These are phyloP conservation scores for Osmerus mordax DNA, from an alignment of 2,113 vertebrate species.

Conservation along the genomic window DNA sequence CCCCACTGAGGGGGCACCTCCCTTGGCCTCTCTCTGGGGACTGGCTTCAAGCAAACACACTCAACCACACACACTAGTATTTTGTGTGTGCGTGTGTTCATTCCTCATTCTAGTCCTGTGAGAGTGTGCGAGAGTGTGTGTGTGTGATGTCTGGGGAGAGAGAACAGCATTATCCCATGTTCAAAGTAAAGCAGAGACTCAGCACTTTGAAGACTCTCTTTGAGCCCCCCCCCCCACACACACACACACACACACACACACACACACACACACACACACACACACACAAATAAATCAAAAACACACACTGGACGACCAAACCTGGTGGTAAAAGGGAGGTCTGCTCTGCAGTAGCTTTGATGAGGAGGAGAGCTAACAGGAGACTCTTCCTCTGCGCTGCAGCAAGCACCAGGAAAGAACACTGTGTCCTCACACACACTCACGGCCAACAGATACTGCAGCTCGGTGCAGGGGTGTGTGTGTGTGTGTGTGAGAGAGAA, in stretches of 20 bases:
- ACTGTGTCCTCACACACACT: constrained; percentile 43
- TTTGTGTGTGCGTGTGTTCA: constrained; percentile 8
- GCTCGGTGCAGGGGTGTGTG: neutral
- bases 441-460: constrained; percentile 16
- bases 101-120: neutral
- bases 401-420: constrained; percentile 52
- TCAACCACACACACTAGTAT: neutral
- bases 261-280: constrained; percentile 17
- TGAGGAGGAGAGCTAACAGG: constrained; percentile 53
- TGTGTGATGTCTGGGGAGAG: constrained; percentile 17
- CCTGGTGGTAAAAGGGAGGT: constrained; percentile 5
- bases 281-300: neutral
- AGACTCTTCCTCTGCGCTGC: constrained; percentile 22
- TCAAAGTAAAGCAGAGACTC: constrained; percentile 44
- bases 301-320: neutral
- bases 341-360: constrained; percentile 39
- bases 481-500: neutral
- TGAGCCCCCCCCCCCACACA: too few relatives aligned
- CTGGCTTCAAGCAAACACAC: constrained; percentile 14
- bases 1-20: neutral
- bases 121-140: constrained; percentile 8
- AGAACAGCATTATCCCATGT: constrained; percentile 35
- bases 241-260: too few relatives aligned
- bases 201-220: constrained; percentile 40
- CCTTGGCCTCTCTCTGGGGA: neutral